Evolutionary conservation across 2,113 vertebrate species (phyloP), one percentile per base, ranked within the genome.

Genomic region (Sakesphorus luctuosus): DNA sequence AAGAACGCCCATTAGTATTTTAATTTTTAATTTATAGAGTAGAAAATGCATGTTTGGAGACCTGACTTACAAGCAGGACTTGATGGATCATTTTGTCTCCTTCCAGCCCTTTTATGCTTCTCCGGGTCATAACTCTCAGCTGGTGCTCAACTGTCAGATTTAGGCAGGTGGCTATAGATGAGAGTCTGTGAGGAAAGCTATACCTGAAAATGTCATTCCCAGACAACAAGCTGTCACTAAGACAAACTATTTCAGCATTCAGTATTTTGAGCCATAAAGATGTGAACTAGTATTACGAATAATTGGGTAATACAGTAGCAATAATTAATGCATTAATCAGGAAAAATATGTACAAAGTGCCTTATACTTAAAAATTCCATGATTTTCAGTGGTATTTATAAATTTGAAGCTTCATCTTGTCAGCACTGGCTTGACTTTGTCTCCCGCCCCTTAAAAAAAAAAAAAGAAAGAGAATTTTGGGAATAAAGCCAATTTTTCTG

Each of bases 1-100:
- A 97, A 94, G 89, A 94, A 89, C n/a, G 52, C 82, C 90, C 89
- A 87, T 95, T 95, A 87, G 87, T 83, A 94, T 92, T 97, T 87
- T 81, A 90, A 94, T 96, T 95, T 93, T 96, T 83, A 96, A 94
- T 92, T 95, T 87, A 93, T 86, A 84, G 85, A 87, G 85, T 62
- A 66, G 74, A 97, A 96, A 93, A 96, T 24, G 81, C 85, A 73
- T 86, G 82, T 94, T 96, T 85, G 85, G 90, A 90, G 89, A 95
- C 65, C 85, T 75, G 87, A 67, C 92, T 93, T 89, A 87, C 87
- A 94, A 93, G 78, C 49, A 76, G 88, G 75, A 67, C 73, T 94
- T 43, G 89, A 93, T 89, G 80, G 76, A 95, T 84, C 82, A 91
- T 90, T 95, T 92, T 91, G 78, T 95, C 91, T 89, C 55, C 31